Evolutionary conservation across 2,797 vertebrate genomes (phyloP).

Genomic region (Argentina silus): DNA sequence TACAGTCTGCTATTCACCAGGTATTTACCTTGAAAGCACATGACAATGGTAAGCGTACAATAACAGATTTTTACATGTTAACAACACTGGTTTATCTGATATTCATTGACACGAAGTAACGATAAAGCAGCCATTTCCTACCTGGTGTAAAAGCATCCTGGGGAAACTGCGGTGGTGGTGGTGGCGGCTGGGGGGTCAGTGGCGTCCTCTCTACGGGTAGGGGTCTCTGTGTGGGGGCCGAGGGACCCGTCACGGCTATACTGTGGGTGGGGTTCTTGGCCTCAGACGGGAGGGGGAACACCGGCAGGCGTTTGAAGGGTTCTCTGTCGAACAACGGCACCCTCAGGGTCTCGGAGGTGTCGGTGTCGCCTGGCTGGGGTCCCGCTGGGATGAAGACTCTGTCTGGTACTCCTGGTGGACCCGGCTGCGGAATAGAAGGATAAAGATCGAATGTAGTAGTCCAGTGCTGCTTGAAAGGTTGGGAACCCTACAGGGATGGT

Average conservation of each 20-base stretch:
- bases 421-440: slow-evolving; percentile 51
- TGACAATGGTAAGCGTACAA: no score
- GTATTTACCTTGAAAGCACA: no score
- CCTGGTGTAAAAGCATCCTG: slow-evolving; percentile 50
- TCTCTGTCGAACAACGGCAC: slow-evolving; percentile 54
- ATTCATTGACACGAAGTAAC: not conserved
- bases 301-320: slow-evolving; percentile 55
- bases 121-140: no score
- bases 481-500: no score
- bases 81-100: no score
- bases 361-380: slow-evolving; percentile 27
- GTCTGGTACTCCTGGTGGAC: slow-evolving; percentile 27
- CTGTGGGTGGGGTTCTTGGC: slow-evolving; percentile 17
- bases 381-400: slow-evolving; percentile 18
- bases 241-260: slow-evolving; percentile 22
- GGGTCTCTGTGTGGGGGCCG: slow-evolving; percentile 31
- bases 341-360: slow-evolving; percentile 44
- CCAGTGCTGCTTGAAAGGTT: no score
- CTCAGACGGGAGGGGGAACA: slow-evolving; percentile 47
- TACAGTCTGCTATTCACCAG: no score
- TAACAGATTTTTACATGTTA: no score
- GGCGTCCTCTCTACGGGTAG: slow-evolving; percentile 5
- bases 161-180: not conserved
- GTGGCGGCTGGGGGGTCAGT: not conserved
- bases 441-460: not conserved